These are phyloP conservation scores for Aphelenchoides besseyi DNA, from an alignment of 1,140 invertebrate genomes.

Conservation along the genomic window DNA sequence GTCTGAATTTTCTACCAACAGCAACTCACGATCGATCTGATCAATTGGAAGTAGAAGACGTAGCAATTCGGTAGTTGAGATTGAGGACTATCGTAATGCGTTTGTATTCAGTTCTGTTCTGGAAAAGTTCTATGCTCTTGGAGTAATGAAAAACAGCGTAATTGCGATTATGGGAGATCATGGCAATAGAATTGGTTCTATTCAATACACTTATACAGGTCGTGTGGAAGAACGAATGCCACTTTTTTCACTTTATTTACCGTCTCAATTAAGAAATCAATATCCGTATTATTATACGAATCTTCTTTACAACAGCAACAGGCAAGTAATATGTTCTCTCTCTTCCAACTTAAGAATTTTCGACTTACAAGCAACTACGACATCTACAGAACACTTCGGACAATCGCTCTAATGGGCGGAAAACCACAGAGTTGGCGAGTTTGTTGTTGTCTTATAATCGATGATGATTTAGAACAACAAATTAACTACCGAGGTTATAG, in stretches of 20 bases:
- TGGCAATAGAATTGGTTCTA: conserved; percentile 56
- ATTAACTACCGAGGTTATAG: conserved; percentile 23
- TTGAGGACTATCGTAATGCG: conserved; percentile 16
- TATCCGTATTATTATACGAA: conserved; percentile 37
- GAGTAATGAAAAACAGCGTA: conserved; percentile 63
- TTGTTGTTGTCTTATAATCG: background rate
- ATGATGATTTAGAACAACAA: background rate
- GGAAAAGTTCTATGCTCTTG: conserved; percentile 29
- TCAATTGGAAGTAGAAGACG: conserved; percentile 40
- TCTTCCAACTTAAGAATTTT: too few relatives aligned
- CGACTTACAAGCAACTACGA: conserved; percentile 51
- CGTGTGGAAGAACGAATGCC: conserved; percentile 60
- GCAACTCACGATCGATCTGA: conserved; percentile 48
- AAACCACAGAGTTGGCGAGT: conserved; percentile 5
- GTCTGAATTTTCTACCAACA: conserved; percentile 51
- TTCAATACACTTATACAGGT: conserved; percentile 49
- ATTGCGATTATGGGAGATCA: conserved; percentile 65
- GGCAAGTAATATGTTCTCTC: conserved; percentile 22
- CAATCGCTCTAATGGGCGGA: conserved; percentile 36
- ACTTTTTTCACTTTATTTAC: conserved; percentile 53
- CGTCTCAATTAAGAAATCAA: conserved; percentile 28
- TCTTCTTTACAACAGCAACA: conserved; percentile 35
- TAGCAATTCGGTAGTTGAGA: conserved; percentile 22
- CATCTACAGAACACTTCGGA: conserved; percentile 48
- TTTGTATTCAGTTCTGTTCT: conserved; percentile 20